Base-by-base conservation (phyloP, 2,113 vertebrate genomes). In the Lasiurus borealis region DNA sequence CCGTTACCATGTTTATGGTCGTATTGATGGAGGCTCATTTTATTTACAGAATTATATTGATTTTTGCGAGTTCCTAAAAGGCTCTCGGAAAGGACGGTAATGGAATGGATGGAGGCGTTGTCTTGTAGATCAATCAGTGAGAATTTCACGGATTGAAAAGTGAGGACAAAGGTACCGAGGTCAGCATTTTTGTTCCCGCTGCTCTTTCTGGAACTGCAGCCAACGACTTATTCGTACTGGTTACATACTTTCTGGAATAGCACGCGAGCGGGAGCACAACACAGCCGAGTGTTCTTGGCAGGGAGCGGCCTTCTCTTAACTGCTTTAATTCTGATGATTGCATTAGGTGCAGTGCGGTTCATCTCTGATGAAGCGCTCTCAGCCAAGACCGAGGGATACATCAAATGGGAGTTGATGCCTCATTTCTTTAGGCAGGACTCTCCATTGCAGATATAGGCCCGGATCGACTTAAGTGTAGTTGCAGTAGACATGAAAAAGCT, bases 1-100 rank as follows among this genome's bases (percentile, higher is more conserved):
- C 50, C 94, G 88, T 94, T 92, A 93, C 97, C 95, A 94, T 98
- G 98, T 98, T 98, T 97, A 97, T 98, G 96, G 96, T 78, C 93
- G 76, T 23, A 19, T 66, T 97, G 94, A 97, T 97, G 88, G 19
- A 95, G 90, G 90, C 96, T 11, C 94, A 96, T 97, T 98, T 98
- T 98, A 98, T 98, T 98, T 98, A 98, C 97, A 97, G 98, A 98
- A 97, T 96, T 14, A 0, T 96, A 98, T 98, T 21, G 97, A 98
- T 98, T 98, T 98, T 98, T 97, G 13, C 73, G 72, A 93, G 95
- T 98, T 98, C 97, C 94, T 98, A 98, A 98, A 98, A 98, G 97
- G 96, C 92, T 94, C 90, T 98, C 97, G 97, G 98, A 98, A 97
- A 92, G 90, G 90, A 75, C 0, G 0, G 97, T 97, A 98, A 98